These are phyloP conservation scores for Chelonoidis abingdonii DNA, from an alignment of 2,113 vertebrate genomes.

Conservation along the genomic window DNA sequence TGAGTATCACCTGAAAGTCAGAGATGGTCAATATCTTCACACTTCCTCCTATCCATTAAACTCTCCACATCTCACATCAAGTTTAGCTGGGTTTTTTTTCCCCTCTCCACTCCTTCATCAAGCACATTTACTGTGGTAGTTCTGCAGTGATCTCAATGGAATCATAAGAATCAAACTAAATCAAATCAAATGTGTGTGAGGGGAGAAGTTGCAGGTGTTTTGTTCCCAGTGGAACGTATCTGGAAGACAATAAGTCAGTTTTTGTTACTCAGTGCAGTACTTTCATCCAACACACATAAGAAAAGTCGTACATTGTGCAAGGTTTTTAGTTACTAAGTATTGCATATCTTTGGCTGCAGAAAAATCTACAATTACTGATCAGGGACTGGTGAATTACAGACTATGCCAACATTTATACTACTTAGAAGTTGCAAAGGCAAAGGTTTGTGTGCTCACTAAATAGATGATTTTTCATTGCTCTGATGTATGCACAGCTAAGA, in stretches of 20 bases:
- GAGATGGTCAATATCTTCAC: not conserved
- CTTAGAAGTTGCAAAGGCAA: not conserved
- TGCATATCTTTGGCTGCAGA: not conserved
- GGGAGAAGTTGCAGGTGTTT: not conserved
- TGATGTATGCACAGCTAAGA: not conserved
- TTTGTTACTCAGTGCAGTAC: not conserved
- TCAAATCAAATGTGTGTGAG: not conserved
- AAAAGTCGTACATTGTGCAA: not conserved
- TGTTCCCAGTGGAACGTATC: not conserved
- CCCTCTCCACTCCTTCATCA: not conserved
- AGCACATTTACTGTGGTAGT: fast-evolving
- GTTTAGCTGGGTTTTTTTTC: not conserved
- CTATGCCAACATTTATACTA: not conserved
- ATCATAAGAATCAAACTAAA: not conserved
- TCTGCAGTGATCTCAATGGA: not conserved
- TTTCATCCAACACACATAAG: not conserved
- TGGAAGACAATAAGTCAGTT: not conserved
- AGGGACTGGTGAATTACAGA: not conserved
- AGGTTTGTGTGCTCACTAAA: not conserved
- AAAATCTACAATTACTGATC: not conserved
- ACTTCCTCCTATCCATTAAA: not conserved
- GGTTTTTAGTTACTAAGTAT: not conserved
- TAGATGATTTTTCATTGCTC: not conserved
- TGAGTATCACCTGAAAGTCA: not conserved
- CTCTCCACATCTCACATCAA: not conserved